Evolutionary conservation across 1,140 invertebrate species (phyloP).

Genomic region (Augochlora pura): DNA sequence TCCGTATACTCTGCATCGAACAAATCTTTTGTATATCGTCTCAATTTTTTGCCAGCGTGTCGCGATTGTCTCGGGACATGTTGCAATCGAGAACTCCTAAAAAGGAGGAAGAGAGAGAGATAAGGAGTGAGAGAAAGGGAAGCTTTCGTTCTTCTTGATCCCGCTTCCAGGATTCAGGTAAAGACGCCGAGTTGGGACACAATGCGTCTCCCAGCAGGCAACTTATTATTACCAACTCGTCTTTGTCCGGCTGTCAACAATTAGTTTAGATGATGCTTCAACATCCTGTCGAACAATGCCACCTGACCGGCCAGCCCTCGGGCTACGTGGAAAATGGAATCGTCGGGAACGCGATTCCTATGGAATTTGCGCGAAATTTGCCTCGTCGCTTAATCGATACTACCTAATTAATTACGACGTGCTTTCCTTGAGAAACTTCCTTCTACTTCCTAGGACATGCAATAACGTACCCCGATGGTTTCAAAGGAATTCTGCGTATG

Average conservation of each 20-base stretch:
- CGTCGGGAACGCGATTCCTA: conserved; percentile 33
- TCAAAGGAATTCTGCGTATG: no score
- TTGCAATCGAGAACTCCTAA: background rate
- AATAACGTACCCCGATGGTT: no score
- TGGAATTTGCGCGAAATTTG: conserved; percentile 31
- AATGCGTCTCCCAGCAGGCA: conserved; percentile 65
- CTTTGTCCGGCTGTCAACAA: conserved; percentile 76
- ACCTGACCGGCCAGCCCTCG: conserved; percentile 44
- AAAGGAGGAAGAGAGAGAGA: background rate
- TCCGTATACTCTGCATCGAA: background rate
- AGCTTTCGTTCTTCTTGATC: conserved; percentile 29
- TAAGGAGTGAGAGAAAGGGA: conserved; percentile 23
- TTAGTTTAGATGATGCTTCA: conserved; percentile 76
- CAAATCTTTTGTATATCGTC: background rate
- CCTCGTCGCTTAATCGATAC: background rate
- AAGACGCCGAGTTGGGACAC: conserved; percentile 59
- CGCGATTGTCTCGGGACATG: background rate
- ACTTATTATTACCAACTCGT: conserved; percentile 70
- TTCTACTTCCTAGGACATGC: no score
- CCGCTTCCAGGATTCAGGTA: conserved; percentile 64
- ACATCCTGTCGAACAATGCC: conserved; percentile 64
- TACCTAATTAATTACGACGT: background rate
- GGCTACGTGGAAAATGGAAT: conserved; percentile 47
- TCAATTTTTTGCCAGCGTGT: background rate
- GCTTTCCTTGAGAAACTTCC: no score